Base-by-base conservation (phyloP, 2,797 vertebrate species). In the Notoglanidium macrostoma region DNA sequence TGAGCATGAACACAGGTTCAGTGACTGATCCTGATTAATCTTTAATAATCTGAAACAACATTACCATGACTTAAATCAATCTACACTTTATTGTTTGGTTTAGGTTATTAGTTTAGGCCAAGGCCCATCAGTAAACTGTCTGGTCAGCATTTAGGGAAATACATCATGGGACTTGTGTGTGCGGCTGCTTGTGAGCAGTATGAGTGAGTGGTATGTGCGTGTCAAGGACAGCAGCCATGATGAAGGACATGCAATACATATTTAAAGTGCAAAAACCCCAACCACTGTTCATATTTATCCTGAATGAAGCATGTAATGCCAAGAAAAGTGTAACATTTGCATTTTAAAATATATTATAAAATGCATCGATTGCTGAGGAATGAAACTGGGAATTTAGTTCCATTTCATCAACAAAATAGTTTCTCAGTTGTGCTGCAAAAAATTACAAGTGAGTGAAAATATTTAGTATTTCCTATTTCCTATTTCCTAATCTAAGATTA, bases 171-270 rank as follows among this genome's bases (percentile, higher is more conserved):
- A 77, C 74, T 57, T 82, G 76, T 76, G 83, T 67, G 63, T 83
- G 80, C 74, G 54, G 63, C 65, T 74, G 65, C 54, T 79, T 49
- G 51, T 82, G 86, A 70, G 80, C 76, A n/a, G n/a, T n/a, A n/a
- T n/a, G n/a, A n/a, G 86, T 90, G 89, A 44, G 70, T 23, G 57
- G 78, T 35, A 63, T 80, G 83, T 89, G 46, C 79, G 84, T 88
- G 90, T 95, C 93, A 96, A 95, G 95, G 95, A 92, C 95, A 92
- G 88, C 80, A 78, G 89, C 88, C 90, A 85, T 87, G 92, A 76
- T 95, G 93, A 95, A 96, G 95, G 95, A 92, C 94, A 35, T 54
- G 91, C 91, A 90, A 77, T 80, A 87, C 73, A 44, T 57, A 85
- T 90, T 85, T 88, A 84, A 40, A 78, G 49, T 83, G 87, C 90